phyloP scores from a whole-genome alignment of 92 coral and sea anemone species.

The Epizoanthus stellaris region DNA sequence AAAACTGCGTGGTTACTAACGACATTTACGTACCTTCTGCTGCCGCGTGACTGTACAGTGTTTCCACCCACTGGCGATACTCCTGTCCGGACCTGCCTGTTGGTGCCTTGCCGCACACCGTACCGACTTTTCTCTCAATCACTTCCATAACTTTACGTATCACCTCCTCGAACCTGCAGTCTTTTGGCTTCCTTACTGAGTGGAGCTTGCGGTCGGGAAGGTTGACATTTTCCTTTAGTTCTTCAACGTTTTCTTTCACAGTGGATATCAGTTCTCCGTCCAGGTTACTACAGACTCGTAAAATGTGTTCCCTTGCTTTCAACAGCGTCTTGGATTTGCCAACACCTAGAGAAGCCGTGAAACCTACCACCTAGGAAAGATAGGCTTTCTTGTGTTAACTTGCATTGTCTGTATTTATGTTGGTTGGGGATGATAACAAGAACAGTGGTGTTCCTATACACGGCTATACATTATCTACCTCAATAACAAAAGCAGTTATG shows the following conservation, averaged over 20 bases:
- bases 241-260: conserved; percentile 63
- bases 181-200: conserved; percentile 44
- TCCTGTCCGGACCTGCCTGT: conserved; percentile 64
- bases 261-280: conserved; percentile 78
- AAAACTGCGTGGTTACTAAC: too few species aligned
- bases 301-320: conserved; percentile 79
- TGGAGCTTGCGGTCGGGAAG: conserved; percentile 60
- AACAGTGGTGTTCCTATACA: too few species aligned
- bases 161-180: conserved; percentile 62
- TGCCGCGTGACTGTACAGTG: conserved; percentile 63
- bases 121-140: conserved; percentile 61
- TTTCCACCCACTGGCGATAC: conserved; percentile 89
- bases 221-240: conserved; percentile 55
- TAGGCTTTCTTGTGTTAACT: background rate
- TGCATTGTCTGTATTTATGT: background rate
- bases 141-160: conserved; percentile 70
- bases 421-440: too few species aligned
- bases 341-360: conserved; percentile 97
- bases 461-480: too few species aligned
- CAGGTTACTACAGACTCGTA: conserved; percentile 80
- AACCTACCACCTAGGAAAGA: conserved; percentile 76
- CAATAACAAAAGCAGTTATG: too few species aligned
- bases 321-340: conserved; percentile 75
- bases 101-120: conserved; percentile 35
- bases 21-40: conserved; percentile 22